A percentile compares a stretch with the other conserved stretches of the same genome.
Conservation (phyloP, 2,888 invertebrate genomes). For the Augiades crinisus region DNA sequence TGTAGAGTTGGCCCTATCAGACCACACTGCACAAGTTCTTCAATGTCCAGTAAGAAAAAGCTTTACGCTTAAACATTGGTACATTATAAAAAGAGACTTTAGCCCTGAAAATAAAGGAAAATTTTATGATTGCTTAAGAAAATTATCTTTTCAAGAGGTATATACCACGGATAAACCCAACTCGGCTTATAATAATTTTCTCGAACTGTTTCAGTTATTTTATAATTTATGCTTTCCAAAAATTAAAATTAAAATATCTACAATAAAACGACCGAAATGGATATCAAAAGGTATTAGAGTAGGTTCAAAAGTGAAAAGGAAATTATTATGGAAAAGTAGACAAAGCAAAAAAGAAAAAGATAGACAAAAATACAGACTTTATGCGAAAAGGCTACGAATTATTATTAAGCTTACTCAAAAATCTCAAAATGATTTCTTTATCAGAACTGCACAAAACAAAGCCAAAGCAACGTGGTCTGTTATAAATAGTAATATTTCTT, state of each 20-base stretch:
- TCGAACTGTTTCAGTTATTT: not conserved
- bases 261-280: not conserved
- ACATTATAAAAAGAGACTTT: not conserved
- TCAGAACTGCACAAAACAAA: not conserved
- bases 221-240: not conserved
- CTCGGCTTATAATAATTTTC: not conserved
- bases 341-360: not conserved
- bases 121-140: not conserved
- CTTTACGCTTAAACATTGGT: not conserved
- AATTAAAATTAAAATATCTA: not conserved
- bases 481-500: not conserved
- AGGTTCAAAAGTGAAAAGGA: not conserved
- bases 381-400: not conserved
- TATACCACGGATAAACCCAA: not conserved
- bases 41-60: not conserved
- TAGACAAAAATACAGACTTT: not conserved
- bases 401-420: not conserved
- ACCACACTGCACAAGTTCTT: not conserved
- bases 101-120: not conserved
- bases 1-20: not conserved
- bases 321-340: not conserved
- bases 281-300: not conserved
- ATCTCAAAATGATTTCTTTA: not conserved
- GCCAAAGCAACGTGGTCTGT: not conserved
- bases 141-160: not conserved